A percentile compares a stretch with the other conserved stretches of the same genome.
Evolutionary conservation across 2,888 invertebrate genomes (phyloP).

Genomic region (Clivina fossor): DNA sequence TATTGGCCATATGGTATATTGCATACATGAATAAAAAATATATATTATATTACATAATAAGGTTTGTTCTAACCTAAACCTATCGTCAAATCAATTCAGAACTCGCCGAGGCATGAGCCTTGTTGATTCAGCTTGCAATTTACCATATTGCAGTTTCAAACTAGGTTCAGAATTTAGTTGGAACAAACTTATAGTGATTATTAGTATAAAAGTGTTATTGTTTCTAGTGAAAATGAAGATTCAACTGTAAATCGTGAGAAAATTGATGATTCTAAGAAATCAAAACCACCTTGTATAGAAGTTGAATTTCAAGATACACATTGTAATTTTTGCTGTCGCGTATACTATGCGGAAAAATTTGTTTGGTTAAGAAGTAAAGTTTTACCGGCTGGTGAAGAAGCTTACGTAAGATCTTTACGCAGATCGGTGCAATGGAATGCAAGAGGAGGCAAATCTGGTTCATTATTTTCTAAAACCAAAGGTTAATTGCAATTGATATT

Average conservation of each 20-base stretch:
- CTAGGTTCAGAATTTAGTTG: no score
- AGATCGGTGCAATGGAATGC: constrained; percentile 91
- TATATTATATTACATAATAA: no score
- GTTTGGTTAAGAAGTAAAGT: constrained; percentile 66
- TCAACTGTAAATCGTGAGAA: constrained; percentile 38
- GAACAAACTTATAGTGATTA: no score
- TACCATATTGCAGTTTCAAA: no score
- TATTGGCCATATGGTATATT: no score
- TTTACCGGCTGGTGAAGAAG: constrained; percentile 62
- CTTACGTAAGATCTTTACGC: constrained; percentile 82
- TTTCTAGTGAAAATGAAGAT: constrained; percentile 40
- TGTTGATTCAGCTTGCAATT: no score
- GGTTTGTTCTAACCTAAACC: no score
- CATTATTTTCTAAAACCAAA: constrained; percentile 90
- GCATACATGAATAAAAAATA: no score
- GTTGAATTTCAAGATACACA: constrained; percentile 65
- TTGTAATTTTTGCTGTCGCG: constrained; percentile 85
- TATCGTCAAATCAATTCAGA: no score
- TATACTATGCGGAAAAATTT: constrained; percentile 92
- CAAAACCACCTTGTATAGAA: constrained; percentile 55
- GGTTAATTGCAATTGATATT: constrained; percentile 54
- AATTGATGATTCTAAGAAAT: constrained; percentile 49
- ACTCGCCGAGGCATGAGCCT: no score
- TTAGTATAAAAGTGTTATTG: constrained; percentile 2
- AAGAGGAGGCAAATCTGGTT: constrained; percentile 96